These are phyloP conservation scores for Odontophorus gujanensis DNA, from an alignment of 2,113 vertebrate species.

Conservation along the genomic window DNA sequence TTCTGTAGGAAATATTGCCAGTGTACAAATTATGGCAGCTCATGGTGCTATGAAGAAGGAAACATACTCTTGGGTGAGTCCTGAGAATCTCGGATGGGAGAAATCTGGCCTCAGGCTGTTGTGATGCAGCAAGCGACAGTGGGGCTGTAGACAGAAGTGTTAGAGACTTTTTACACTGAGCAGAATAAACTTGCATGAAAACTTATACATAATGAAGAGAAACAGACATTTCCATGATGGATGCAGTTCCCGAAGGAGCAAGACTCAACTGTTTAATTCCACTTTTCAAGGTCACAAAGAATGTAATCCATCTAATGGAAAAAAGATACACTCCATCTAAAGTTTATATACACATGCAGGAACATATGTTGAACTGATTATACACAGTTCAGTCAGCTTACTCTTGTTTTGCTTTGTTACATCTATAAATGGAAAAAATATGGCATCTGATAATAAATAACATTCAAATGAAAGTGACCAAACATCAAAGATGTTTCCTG, in stretches of 20 bases:
- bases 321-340: background rate
- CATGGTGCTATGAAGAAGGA: background rate
- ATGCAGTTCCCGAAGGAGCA: background rate
- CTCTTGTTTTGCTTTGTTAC: background rate
- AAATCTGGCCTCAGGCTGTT: conserved; percentile 5
- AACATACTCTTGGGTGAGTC: background rate
- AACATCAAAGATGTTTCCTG: background rate
- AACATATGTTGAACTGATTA: background rate
- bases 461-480: background rate
- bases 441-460: background rate
- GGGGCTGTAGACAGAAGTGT: background rate
- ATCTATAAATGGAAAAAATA: background rate
- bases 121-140: background rate
- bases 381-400: background rate
- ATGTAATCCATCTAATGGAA: background rate
- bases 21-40: background rate
- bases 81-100: background rate
- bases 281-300: background rate
- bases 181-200: background rate
- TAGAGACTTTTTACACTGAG: background rate
- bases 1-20: background rate
- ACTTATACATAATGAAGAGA: background rate
- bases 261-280: background rate
- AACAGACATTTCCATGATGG: background rate
- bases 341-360: background rate